Percentiles rank a stretch among this genome's conserved stretches.
Evolutionary conservation across 2,113 vertebrate species (phyloP).

Genomic region (Uria lomvia): DNA sequence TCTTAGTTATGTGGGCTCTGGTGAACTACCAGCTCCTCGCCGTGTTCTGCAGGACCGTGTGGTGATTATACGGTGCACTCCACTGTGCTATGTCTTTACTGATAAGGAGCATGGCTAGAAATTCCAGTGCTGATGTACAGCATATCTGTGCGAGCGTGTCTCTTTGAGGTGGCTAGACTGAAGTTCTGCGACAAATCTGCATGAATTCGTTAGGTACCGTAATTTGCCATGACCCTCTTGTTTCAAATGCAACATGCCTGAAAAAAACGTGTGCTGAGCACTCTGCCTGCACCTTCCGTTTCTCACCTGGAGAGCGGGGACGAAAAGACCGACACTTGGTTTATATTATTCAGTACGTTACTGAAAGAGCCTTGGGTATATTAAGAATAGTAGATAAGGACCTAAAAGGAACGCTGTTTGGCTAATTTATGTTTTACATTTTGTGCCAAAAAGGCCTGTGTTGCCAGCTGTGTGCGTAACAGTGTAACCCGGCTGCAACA

Average conservation of each 20-base stretch:
- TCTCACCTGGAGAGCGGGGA: neutral
- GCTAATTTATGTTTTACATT: neutral
- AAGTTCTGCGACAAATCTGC: neutral
- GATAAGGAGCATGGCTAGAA: neutral
- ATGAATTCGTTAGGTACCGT: neutral
- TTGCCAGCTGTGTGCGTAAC: neutral
- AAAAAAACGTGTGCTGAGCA: neutral
- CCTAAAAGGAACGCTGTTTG: neutral
- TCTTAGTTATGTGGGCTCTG: neutral
- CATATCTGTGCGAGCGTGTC: too few relatives aligned
- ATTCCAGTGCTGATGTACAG: neutral
- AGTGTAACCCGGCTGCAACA: neutral
- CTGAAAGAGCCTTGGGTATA: neutral
- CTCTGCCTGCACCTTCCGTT: neutral
- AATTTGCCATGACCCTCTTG: neutral
- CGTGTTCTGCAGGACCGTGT: neutral
- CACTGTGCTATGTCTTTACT: neutral
- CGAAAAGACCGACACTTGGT: neutral
- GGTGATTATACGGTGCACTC: neutral
- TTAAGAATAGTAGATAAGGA: neutral
- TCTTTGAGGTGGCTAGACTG: neutral
- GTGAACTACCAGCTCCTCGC: neutral
- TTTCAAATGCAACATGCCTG: neutral
- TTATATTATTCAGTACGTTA: neutral
- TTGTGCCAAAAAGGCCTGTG: neutral